These are phyloP conservation scores for Hypsibius dujardini DNA, from an alignment of 1,140 invertebrate genomes.

Conservation along the genomic window DNA sequence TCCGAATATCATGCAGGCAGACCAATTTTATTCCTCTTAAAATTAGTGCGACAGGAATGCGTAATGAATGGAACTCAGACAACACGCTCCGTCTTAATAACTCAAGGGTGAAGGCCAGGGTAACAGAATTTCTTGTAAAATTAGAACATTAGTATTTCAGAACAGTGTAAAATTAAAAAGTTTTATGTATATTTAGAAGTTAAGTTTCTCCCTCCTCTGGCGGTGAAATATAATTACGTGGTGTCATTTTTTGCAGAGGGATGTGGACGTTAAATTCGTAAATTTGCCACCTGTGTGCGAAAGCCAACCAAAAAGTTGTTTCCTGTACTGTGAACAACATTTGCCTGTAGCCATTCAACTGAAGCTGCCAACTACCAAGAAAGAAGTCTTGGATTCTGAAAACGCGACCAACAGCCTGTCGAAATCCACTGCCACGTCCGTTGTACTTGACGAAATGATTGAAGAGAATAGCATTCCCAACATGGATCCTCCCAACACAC, in stretches of 20 bases:
- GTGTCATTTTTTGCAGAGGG: too few relatives aligned
- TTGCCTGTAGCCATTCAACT: neutral
- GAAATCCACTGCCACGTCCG: neutral
- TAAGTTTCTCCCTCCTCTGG: too few relatives aligned
- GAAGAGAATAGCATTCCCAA: neutral
- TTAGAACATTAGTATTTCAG: too few relatives aligned
- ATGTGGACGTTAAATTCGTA: neutral
- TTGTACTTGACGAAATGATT: conserved; percentile 6
- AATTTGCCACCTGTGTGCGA: neutral
- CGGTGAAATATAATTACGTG: too few relatives aligned
- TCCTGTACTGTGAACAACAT: neutral
- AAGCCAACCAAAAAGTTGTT: neutral
- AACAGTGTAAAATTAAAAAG: neutral
- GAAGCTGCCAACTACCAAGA: neutral
- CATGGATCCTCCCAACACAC: neutral
- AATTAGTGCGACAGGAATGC: too few relatives aligned
- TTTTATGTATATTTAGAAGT: neutral
- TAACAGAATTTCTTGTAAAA: too few relatives aligned
- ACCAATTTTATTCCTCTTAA: neutral
- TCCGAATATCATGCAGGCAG: neutral
- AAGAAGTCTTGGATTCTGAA: too few relatives aligned
- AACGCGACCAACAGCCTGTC: too few relatives aligned
- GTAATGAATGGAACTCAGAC: neutral
- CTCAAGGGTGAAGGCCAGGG: too few relatives aligned
- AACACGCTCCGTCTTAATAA: too few relatives aligned